Conservation (phyloP, 2,888 invertebrate genomes). For the Nomada fabriciana region DNA sequence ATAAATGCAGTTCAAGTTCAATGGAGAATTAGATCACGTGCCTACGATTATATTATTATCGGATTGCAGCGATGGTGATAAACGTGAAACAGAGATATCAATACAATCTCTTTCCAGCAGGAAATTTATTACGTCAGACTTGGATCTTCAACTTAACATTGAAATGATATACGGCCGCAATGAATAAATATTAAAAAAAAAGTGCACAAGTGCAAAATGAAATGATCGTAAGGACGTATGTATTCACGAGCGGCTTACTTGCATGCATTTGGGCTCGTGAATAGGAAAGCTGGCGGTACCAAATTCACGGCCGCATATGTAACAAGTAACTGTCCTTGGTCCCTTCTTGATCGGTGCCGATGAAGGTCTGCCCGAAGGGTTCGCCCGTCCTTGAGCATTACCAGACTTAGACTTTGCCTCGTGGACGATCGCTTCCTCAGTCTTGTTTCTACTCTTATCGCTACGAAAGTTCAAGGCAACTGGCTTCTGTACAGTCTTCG, state of each 20-base stretch:
- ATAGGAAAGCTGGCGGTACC: slow-evolving; percentile 88
- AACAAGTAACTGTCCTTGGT: slow-evolving; percentile 85
- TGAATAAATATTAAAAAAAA: too few species aligned
- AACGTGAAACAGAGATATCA: background rate
- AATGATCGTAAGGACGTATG: background rate
- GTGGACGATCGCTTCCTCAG: slow-evolving; percentile 39
- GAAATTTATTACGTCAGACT: too few species aligned
- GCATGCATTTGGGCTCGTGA: slow-evolving; percentile 89
- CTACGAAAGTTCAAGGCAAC: slow-evolving; percentile 85
- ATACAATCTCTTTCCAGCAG: background rate
- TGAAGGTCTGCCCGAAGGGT: slow-evolving; percentile 30
- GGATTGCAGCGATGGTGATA: background rate
- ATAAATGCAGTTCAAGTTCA: slow-evolving; percentile 51
- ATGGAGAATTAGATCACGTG: slow-evolving; percentile 9
- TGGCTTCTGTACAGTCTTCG: slow-evolving; percentile 85
- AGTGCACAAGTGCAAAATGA: background rate
- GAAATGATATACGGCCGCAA: too few species aligned
- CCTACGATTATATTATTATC: background rate
- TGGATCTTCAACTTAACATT: too few species aligned
- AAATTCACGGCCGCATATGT: slow-evolving; percentile 88
- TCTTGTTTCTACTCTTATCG: slow-evolving; percentile 70
- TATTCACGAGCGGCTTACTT: slow-evolving; percentile 81
- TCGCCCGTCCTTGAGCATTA: slow-evolving; percentile 8
- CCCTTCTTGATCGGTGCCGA: slow-evolving; percentile 66
- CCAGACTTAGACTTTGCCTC: slow-evolving; percentile 15